Conservation (phyloP, 1,140 invertebrate genomes). For the Helicoverpa zea region DNA sequence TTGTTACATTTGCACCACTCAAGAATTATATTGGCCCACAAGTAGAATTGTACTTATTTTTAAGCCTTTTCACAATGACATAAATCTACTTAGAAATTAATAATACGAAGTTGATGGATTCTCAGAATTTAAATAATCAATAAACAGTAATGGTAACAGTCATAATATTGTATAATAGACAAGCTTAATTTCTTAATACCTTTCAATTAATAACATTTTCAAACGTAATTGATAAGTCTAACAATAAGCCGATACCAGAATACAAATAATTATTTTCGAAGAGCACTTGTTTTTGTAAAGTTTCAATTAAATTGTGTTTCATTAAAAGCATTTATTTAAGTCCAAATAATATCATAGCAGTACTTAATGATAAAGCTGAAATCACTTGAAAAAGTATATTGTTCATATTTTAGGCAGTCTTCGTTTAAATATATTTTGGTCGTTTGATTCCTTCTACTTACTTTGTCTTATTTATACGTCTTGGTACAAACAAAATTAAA, state of each 20-base stretch:
- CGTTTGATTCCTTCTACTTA: neutral
- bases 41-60: too few relatives aligned
- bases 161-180: slow-evolving; percentile 7
- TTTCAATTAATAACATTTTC: slow-evolving; percentile 25
- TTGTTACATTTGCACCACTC: too few relatives aligned
- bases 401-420: neutral
- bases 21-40: too few relatives aligned
- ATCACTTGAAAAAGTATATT: slow-evolving; percentile 8
- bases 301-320: slow-evolving; percentile 38
- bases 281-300: slow-evolving; percentile 10
- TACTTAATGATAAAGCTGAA: slow-evolving; percentile 14
- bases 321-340: slow-evolving; percentile 32
- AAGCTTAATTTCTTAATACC: slow-evolving; percentile 23
- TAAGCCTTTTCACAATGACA: neutral
- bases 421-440: neutral
- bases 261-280: slow-evolving; percentile 39
- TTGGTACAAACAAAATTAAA: neutral
- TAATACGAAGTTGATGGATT: neutral
- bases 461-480: neutral
- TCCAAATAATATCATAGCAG: neutral
- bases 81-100: neutral
- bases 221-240: slow-evolving; percentile 38
- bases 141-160: neutral
- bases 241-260: slow-evolving; percentile 35
- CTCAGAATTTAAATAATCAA: slow-evolving; percentile 1